These are phyloP conservation scores for Prorops nasuta DNA, from an alignment of 1,140 invertebrate species.

Conservation along the genomic window DNA sequence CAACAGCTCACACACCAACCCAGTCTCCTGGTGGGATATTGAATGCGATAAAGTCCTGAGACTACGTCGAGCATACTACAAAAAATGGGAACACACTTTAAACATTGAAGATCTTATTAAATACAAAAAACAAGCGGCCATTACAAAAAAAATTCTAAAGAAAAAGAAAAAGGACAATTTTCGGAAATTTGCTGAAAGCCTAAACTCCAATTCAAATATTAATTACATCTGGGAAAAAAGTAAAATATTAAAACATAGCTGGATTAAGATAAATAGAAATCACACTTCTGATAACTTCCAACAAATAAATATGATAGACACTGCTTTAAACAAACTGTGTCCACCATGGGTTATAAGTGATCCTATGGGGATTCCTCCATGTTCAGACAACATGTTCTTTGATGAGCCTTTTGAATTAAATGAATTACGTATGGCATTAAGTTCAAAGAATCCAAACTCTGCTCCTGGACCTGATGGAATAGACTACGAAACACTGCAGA, in stretches of 20 bases:
- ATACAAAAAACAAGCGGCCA: background rate
- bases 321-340: background rate
- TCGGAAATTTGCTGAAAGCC: background rate
- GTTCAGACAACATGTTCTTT: constrained; percentile 1
- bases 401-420: constrained; percentile 2
- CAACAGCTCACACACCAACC: background rate
- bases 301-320: background rate
- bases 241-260: background rate
- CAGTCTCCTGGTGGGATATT: background rate
- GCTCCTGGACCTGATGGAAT: constrained; percentile 12
- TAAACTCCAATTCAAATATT: background rate
- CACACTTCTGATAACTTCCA: background rate
- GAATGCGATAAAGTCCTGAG: constrained; percentile 1
- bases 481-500: constrained; percentile 8
- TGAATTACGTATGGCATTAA: constrained; percentile 6
- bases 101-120: constrained; percentile 2
- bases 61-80: background rate
- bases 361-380: background rate
- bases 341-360: constrained; percentile 2
- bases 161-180: background rate
- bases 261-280: background rate
- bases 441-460: background rate
- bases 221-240: background rate
- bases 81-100: background rate
- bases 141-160: background rate